These are phyloP conservation scores for Orycteropus afer DNA, from an alignment of 2,113 vertebrate genomes.

Conservation along the genomic window DNA sequence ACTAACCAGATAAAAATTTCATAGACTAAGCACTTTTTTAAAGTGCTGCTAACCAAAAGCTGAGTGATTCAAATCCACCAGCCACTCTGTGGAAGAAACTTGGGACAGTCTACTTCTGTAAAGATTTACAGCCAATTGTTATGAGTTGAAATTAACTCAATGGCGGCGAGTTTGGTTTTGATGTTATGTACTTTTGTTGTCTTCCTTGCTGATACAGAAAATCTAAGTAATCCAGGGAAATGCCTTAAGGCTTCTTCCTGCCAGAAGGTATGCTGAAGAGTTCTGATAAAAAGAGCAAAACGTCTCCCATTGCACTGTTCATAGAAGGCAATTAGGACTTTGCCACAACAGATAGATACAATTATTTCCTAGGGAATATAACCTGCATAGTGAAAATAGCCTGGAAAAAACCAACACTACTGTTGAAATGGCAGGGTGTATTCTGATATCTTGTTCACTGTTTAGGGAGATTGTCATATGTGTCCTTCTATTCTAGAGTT, in stretches of 20 bases:
- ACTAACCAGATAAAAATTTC: neutral
- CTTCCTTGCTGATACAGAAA: neutral
- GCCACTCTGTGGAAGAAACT: too few relatives aligned
- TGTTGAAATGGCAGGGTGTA: neutral
- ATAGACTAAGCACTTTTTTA: neutral
- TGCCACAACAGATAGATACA: fast-evolving
- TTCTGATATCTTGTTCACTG: neutral
- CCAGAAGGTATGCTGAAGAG: neutral
- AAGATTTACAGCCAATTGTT: too few relatives aligned
- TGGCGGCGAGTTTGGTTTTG: too few relatives aligned
- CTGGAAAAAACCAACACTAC: neutral
- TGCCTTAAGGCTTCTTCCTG: neutral
- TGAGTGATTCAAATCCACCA: too few relatives aligned
- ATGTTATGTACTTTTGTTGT: too few relatives aligned
- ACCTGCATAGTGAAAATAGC: neutral
- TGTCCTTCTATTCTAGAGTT: too few relatives aligned
- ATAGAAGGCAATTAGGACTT: neutral
- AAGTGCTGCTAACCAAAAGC: too few relatives aligned
- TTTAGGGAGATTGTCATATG: neutral
- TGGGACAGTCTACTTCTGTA: too few relatives aligned
- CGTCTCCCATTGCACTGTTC: neutral
- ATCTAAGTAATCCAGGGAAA: neutral
- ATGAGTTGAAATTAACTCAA: too few relatives aligned
- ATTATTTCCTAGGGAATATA: neutral
- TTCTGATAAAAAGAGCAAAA: neutral